phyloP scores from a whole-genome alignment of 2,113 vertebrate species.

The Hypomesus transpacificus region DNA sequence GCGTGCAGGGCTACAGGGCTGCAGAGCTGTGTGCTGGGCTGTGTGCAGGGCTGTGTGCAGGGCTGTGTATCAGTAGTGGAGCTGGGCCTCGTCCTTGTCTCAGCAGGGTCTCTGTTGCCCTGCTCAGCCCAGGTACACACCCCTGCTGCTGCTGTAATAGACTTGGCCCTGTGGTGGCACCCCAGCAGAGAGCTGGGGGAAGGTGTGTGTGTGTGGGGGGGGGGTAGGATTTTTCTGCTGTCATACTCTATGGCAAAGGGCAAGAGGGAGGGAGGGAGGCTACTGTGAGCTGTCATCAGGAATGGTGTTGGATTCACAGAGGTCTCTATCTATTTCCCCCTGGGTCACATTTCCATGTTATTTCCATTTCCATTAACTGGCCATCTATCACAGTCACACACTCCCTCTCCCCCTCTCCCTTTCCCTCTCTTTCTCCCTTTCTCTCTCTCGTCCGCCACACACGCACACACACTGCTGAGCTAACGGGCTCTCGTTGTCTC shows the following conservation, averaged over 20 bases:
- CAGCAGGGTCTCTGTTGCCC: too few species aligned
- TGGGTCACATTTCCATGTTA: neutral
- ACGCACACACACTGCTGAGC: neutral
- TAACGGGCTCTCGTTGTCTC: neutral
- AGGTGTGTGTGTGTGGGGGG: neutral
- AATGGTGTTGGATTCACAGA: neutral
- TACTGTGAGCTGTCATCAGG: neutral
- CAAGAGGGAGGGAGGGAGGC: too few species aligned
- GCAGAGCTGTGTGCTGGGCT: neutral
- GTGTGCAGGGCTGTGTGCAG: too few species aligned
- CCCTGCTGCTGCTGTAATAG: neutral
- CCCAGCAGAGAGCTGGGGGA: neutral
- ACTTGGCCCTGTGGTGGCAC: neutral
- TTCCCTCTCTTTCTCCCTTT: neutral
- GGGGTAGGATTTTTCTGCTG: too few species aligned
- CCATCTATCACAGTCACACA: neutral
- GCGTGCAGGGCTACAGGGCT: neutral
- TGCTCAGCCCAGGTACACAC: neutral
- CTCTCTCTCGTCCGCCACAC: constrained; percentile 5
- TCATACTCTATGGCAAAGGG: too few species aligned
- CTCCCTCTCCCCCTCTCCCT: neutral
- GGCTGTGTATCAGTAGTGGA: neutral
- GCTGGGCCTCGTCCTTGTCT: neutral
- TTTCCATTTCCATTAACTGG: constrained; percentile 15
- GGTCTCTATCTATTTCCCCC: constrained; percentile 1